phyloP scores from a whole-genome alignment of 1,140 invertebrate species.

The Drosophila erecta region DNA sequence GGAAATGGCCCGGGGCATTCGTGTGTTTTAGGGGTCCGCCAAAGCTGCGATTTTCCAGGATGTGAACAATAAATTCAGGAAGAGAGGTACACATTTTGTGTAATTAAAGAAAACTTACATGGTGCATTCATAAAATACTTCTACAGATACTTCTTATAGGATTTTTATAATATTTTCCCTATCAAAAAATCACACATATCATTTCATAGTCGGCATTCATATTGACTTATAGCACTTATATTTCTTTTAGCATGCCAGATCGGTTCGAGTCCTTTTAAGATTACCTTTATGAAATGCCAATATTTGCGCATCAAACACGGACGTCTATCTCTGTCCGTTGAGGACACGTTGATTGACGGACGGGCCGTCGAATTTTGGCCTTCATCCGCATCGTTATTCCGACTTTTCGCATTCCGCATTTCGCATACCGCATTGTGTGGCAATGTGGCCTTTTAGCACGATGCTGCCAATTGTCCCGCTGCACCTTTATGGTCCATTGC shows the following conservation, averaged over 20 bases:
- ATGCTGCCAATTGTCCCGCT: conserved; percentile 31
- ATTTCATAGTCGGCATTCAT: not conserved
- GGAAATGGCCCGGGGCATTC: conserved; percentile 13
- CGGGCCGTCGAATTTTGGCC: conserved; percentile 13
- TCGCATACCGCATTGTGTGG: conserved; percentile 14
- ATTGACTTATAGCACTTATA: not conserved
- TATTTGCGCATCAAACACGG: conserved; percentile 14
- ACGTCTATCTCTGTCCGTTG: conserved; percentile 17
- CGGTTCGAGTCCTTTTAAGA: not conserved
- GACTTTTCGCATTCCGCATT: not conserved
- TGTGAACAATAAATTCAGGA: conserved; percentile 2
- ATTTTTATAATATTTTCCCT: too few relatives aligned
- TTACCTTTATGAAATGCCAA: conserved; percentile 18
- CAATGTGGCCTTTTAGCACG: conserved; percentile 30
- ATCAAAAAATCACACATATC: too few relatives aligned
- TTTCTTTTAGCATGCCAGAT: not conserved
- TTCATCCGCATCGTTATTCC: conserved; percentile 15
- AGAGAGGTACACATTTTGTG: conserved; percentile 1
- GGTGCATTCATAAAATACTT: too few relatives aligned
- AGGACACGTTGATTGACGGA: conserved; percentile 31
- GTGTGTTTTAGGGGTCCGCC: not conserved
- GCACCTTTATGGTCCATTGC: conserved; percentile 37
- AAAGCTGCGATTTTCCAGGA: conserved; percentile 1
- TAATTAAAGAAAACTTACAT: not conserved
- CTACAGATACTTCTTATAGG: too few relatives aligned